phyloP scores from a whole-genome alignment of 1,140 invertebrate genomes.

The Drosophila serrata region DNA sequence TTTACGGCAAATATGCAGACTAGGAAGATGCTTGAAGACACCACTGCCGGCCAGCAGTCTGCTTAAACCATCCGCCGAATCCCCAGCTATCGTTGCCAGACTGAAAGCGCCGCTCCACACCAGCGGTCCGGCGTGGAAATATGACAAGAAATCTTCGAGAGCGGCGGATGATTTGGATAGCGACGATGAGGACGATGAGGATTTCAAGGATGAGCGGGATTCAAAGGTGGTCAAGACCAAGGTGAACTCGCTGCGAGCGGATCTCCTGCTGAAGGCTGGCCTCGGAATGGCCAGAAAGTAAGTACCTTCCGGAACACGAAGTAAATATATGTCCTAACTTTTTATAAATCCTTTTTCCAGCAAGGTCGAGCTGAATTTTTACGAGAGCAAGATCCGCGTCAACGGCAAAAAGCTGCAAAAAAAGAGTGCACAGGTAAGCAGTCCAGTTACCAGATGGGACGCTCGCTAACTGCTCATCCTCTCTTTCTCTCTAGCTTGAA shows the following conservation, averaged over 20 bases:
- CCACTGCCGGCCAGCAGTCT: constrained; percentile 9
- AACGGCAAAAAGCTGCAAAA: constrained; percentile 89
- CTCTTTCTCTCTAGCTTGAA: constrained; percentile 84
- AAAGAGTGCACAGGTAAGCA: constrained; percentile 87
- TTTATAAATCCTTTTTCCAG: constrained; percentile 72
- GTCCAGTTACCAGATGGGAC: not conserved
- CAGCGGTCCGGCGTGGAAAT: constrained; percentile 47
- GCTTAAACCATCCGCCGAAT: not conserved
- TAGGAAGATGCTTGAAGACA: constrained; percentile 11
- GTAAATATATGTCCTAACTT: not conserved
- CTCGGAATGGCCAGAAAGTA: constrained; percentile 89
- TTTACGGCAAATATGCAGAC: constrained; percentile 48
- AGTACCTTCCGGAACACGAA: constrained; percentile 47
- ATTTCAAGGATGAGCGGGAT: constrained; percentile 85
- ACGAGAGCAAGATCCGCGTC: constrained; percentile 88
- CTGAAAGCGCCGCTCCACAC: constrained; percentile 37
- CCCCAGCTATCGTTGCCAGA: not conserved
- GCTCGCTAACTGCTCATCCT: not conserved
- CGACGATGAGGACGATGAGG: constrained; percentile 77
- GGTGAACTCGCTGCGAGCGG: constrained; percentile 88
- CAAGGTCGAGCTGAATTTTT: constrained; percentile 89
- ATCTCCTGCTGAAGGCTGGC: constrained; percentile 88
- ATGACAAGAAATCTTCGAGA: constrained; percentile 66
- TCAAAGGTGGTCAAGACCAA: constrained; percentile 88
- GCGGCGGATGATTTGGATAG: constrained; percentile 64